Percentiles rank a stretch among this genome's conserved stretches.
Conservation (phyloP, 2,113 vertebrate genomes). For the Grammomys surdaster region DNA sequence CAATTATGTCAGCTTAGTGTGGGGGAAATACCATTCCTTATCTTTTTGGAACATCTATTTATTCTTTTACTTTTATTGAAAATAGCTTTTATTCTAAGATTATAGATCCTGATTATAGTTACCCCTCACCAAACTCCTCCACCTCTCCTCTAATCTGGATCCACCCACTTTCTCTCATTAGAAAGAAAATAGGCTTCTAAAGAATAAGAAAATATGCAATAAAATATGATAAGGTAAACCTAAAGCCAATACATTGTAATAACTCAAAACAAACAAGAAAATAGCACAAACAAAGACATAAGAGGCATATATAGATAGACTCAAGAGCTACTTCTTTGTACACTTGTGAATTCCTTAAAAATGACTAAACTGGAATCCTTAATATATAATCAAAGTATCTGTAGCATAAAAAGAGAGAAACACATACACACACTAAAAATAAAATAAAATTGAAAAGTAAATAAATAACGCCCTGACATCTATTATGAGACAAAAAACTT, state of each 20-base stretch:
- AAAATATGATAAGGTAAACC: neutral
- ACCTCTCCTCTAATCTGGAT: neutral
- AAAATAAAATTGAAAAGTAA: neutral
- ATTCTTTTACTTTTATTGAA: neutral
- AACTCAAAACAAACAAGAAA: neutral
- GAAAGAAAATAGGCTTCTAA: neutral
- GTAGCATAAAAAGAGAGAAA: neutral
- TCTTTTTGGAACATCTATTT: neutral
- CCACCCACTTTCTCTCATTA: neutral
- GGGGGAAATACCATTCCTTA: constrained; percentile 26
- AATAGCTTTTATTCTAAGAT: neutral
- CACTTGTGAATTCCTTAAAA: neutral
- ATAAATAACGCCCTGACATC: neutral
- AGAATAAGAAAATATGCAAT: neutral
- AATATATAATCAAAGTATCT: neutral
- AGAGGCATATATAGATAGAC: neutral
- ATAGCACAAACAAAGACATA: neutral
- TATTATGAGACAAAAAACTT: neutral
- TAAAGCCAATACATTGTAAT: neutral
- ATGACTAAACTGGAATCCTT: neutral
- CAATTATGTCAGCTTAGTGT: constrained; percentile 9
- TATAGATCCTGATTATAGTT: neutral
- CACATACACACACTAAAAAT: neutral
- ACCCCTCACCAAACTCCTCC: neutral
- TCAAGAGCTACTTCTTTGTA: neutral